phyloP scores from a whole-genome alignment of 2,888 invertebrate genomes.

The Odontomyia ornata region DNA sequence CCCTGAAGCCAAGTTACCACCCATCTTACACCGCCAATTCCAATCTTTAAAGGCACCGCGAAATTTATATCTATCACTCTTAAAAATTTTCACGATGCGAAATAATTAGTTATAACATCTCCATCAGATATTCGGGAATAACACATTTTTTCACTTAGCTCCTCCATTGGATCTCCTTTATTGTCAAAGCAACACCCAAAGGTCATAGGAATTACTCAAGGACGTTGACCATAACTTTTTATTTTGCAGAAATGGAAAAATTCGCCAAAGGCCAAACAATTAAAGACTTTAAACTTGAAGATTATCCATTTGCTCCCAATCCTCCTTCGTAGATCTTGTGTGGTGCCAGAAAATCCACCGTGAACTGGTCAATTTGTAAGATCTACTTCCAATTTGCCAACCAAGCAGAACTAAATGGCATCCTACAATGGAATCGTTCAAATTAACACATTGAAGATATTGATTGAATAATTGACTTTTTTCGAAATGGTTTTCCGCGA shows the following conservation, averaged over 20 bases:
- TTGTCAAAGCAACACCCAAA: background rate
- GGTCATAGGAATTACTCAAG: conserved; percentile 2
- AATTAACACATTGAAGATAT: background rate
- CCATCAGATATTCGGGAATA: too few relatives aligned
- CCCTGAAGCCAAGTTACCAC: too few relatives aligned
- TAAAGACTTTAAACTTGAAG: conserved; percentile 2
- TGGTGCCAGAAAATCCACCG: background rate
- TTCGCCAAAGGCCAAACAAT: conserved; percentile 1
- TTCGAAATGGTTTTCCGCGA: conserved; percentile 1
- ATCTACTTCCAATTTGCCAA: background rate
- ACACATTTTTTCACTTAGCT: too few relatives aligned
- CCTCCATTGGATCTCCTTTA: too few relatives aligned
- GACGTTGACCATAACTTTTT: conserved; percentile 1
- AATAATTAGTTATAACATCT: too few relatives aligned
- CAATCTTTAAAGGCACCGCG: too few relatives aligned
- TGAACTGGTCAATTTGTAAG: background rate
- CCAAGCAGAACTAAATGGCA: background rate
- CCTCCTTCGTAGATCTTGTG: background rate
- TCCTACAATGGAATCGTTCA: background rate
- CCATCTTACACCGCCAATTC: too few relatives aligned
- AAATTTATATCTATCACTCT: too few relatives aligned
- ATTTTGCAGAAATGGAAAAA: background rate
- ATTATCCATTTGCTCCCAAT: too few relatives aligned
- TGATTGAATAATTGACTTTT: conserved; percentile 33
- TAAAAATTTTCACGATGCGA: too few relatives aligned